These are phyloP conservation scores for Hydractinia symbiolongicarpus DNA, from an alignment of 30 jellyfish, hydroid and myxozoan species.

Conservation along the genomic window DNA sequence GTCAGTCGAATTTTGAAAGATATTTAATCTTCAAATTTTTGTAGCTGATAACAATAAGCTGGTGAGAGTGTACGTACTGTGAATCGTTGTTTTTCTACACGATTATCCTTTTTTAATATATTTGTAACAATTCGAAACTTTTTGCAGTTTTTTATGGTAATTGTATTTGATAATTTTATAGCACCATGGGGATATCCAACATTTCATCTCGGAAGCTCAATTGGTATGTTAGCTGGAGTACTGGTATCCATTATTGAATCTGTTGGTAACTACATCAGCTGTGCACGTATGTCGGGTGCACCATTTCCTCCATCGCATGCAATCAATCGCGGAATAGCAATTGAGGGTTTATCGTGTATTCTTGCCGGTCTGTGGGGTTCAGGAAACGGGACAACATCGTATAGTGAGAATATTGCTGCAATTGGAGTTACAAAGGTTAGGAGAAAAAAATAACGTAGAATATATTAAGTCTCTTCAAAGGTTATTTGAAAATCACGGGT, in stretches of 20 bases:
- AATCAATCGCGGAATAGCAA: conserved; percentile 75
- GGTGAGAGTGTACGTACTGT: too few relatives aligned
- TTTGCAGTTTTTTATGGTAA: too few relatives aligned
- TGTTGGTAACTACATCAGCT: conserved; percentile 81
- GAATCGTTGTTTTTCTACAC: too few relatives aligned
- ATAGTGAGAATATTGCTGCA: conserved; percentile 36
- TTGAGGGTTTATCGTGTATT: conserved; percentile 50
- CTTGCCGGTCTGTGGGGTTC: conserved; percentile 34
- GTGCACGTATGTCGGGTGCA: conserved; percentile 83
- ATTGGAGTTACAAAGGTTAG: conserved; percentile 31
- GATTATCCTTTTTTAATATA: too few relatives aligned
- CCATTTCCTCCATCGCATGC: conserved; percentile 91
- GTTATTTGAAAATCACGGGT: too few relatives aligned
- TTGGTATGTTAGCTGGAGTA: conserved; percentile 88
- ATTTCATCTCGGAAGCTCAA: conserved; percentile 54
- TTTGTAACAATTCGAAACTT: too few relatives aligned
- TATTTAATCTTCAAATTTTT: too few relatives aligned
- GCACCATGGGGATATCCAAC: conserved; percentile 98
- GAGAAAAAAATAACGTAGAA: background rate
- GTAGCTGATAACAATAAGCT: too few relatives aligned
- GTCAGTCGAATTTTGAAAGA: too few relatives aligned
- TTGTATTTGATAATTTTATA: background rate
- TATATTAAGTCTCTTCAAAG: too few relatives aligned
- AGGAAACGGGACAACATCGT: conserved; percentile 38
- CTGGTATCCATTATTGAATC: conserved; percentile 85